Percentiles rank a stretch among this genome's conserved stretches.
Conservation (phyloP, 2,113 vertebrate genomes). For the Rhabdornis inornatus region DNA sequence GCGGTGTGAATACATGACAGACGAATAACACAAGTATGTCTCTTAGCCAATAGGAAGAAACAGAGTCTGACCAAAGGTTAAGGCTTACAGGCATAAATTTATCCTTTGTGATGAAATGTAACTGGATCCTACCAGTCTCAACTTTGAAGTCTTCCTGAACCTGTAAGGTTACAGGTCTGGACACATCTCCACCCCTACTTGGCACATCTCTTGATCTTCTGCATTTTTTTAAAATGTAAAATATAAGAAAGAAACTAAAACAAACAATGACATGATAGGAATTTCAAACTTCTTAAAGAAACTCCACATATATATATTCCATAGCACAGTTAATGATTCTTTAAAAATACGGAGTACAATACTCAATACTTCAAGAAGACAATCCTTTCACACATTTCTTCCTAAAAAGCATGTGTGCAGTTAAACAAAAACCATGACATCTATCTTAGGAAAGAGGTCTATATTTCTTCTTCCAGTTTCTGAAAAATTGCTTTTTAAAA, state of each 20-base stretch:
- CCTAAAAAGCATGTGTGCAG: not conserved
- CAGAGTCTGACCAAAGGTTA: conserved; percentile 62
- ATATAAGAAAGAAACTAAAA: conserved; percentile 5
- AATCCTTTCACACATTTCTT: not conserved
- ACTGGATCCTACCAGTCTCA: conserved; percentile 67
- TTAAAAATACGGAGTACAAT: not conserved
- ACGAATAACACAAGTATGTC: not conserved
- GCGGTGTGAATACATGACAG: conserved; percentile 15
- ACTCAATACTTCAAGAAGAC: not conserved
- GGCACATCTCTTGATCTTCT: not conserved
- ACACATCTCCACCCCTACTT: conserved; percentile 51
- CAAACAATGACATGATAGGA: not conserved
- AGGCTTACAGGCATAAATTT: conserved; percentile 64
- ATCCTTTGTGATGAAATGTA: conserved; percentile 65
- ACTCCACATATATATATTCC: not conserved
- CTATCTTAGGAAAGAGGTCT: not conserved
- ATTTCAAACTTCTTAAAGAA: not conserved
- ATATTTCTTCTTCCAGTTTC: not conserved
- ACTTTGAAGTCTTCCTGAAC: conserved; percentile 73
- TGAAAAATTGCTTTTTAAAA: not conserved
- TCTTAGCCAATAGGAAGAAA: conserved; percentile 40
- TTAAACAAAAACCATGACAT: not conserved
- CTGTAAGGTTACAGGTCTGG: conserved; percentile 64
- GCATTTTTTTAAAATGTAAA: not conserved
- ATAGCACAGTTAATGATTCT: not conserved